Base-by-base conservation (phyloP, 2,113 vertebrate species). In the Talpa occidentalis region DNA sequence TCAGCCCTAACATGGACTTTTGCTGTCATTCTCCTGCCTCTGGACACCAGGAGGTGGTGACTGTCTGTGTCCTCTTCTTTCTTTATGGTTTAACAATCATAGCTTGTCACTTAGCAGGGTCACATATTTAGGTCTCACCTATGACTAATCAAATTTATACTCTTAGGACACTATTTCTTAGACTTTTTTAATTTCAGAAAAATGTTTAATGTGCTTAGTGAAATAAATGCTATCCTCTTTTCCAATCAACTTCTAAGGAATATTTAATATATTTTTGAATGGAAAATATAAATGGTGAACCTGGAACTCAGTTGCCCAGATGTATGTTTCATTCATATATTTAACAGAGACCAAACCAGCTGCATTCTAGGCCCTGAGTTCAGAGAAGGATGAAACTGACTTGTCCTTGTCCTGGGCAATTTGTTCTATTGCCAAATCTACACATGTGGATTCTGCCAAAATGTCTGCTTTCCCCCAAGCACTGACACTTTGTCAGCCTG, bases 131-230 rank as follows among this genome's bases (percentile, higher is more conserved):
- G 11, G n/a, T 80, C 70, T 94, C 35, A 79, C 30, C 6, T 54
- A n/a, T 69, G 73, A 28, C 73, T 78, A 42, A 49, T 85, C 30
- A 74, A 30, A 21, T 72, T 72, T 79, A 85, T 49, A 77, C 56
- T 42, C 79, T 49, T 77, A 84, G 40, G 40, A 59, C 54, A 26
- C 9, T n/a, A 40, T 37, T 84, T 80, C 32, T 62, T 9, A 30
- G 5, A 5, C 28, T 35, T 84, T 84, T 93, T 81, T 54, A 44
- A 81, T 81, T 88, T 88, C 77, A 81, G 35, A 76, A 90, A 86
- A 42, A 64, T 79, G 60, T 14, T 64, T 30, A 64, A 6, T 64
- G 28, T 67, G 60, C 37, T 67, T 82, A 76, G 47, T 24, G n/a
- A 30, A 77, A 54, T 12, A 72, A 64, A 26, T 62, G 52, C 5